These are phyloP conservation scores for Meleagris gallopavo DNA, from an alignment of 2,113 vertebrate species.

Conservation along the genomic window DNA sequence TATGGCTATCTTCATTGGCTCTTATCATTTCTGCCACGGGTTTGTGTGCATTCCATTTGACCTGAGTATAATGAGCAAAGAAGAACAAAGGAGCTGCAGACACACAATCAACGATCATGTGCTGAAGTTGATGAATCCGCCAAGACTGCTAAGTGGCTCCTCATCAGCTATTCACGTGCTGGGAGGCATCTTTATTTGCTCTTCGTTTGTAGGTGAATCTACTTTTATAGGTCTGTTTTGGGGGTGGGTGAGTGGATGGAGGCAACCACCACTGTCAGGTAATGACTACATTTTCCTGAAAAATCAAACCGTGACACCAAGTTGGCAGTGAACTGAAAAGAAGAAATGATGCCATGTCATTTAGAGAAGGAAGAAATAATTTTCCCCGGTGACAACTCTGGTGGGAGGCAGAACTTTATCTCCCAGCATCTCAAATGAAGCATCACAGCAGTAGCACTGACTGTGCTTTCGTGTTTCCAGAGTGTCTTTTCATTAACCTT, in stretches of 20 bases:
- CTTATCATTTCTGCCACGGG: background rate
- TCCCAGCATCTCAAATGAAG: conserved; percentile 31
- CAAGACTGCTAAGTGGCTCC: conserved; percentile 52
- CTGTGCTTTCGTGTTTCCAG: background rate
- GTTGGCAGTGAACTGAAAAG: background rate
- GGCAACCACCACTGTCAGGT: background rate
- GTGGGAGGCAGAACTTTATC: conserved; percentile 51
- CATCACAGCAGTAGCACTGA: conserved; percentile 4
- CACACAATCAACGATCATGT: conserved; percentile 56
- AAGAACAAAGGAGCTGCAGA: conserved; percentile 36
- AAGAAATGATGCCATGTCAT: background rate
- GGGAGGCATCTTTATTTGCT: conserved; percentile 42
- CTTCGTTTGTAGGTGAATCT: conserved; percentile 36
- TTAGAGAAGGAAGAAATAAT: conserved; percentile 45
- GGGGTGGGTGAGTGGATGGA: background rate
- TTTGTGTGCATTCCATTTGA: conserved; percentile 41
- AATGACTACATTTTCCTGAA: background rate
- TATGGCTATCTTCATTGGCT: background rate
- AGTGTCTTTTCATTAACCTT: background rate
- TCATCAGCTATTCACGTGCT: conserved; percentile 55
- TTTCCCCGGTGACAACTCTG: conserved; percentile 16
- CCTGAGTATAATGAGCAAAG: conserved; percentile 43
- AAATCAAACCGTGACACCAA: background rate
- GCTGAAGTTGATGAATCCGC: conserved; percentile 60
- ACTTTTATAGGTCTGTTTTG: conserved; percentile 20